Evolutionary conservation across 2,888 invertebrate species (phyloP), one percentile per base, ranked within the genome.

Genomic region (Caenorhabditis sp.): DNA sequence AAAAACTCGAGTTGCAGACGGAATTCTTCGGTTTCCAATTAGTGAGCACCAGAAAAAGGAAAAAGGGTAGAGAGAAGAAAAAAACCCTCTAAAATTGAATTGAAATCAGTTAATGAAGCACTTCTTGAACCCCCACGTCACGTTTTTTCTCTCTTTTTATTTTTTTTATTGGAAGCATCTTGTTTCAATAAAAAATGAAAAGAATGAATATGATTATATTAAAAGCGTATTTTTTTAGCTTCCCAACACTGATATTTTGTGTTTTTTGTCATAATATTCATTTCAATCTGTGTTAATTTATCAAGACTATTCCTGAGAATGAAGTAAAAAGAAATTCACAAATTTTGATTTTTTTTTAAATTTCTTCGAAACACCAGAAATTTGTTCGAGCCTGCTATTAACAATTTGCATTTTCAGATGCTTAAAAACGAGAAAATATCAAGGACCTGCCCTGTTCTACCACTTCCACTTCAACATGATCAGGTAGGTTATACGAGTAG

Each of bases 91-190:
- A 43, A 43, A 43, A 43, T 43, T 43, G 43, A 51, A 51, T 51
- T 51, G 51, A 23, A 51, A 23, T 51, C 51, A 51, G 51, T 51
- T 51, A 51, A 51, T 51, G 51, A 51, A 51, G 51, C 51, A 51
- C 51, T 51, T 51, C 51, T 51, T 19, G 23, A 51, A 51, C 51
- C 51, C 43, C 43, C 51, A 51, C 51, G 51, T 51, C 51, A 51
- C 51, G 51, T 51, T 51, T 23, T 23, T 10, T 36, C 12, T 36
- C 36, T 36, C 6, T 36, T 36, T n/a, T n/a, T n/a, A n/a, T n/a
- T n/a, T 43, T 17, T 3, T 17, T 43, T 10, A 2, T 43, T 43
- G 43, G 43, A 6, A 43, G 12, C 43, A 43, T 43, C 43, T 43
- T 43, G 43, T 43, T 17, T 43, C 43, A 43, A 17, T 17, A 43